Evolutionary conservation across 2,113 vertebrate species (phyloP).

Genomic region (Hoplias malabaricus): DNA sequence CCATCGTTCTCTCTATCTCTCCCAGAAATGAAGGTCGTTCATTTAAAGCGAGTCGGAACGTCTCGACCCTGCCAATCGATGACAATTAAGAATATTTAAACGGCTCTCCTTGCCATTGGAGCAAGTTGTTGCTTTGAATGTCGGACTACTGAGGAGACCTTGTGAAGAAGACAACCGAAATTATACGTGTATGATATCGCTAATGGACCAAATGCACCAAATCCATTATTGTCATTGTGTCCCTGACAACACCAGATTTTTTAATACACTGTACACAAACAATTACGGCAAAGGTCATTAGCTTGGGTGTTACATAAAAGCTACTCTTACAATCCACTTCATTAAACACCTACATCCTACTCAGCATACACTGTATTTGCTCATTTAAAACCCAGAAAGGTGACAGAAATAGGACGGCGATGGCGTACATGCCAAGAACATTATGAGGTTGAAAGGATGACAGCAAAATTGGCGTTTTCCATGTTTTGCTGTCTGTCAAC

Average conservation of each 20-base stretch:
- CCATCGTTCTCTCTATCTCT: not conserved
- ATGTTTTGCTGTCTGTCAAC: no score
- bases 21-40: slow-evolving; percentile 46
- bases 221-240: not conserved
- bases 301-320: not conserved
- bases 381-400: no score
- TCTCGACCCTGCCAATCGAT: slow-evolving; percentile 50
- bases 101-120: slow-evolving; percentile 15
- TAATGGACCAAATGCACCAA: not conserved
- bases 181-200: not conserved
- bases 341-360: not conserved
- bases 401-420: not conserved
- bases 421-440: not conserved
- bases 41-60: slow-evolving; percentile 41
- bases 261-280: not conserved
- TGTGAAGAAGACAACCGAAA: not conserved
- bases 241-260: not conserved
- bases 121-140: not conserved
- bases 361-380: not conserved
- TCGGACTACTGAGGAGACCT: not conserved
- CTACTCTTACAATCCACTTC: not conserved
- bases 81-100: slow-evolving; percentile 49
- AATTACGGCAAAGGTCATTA: not conserved
- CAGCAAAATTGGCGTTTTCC: not conserved
- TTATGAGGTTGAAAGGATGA: not conserved